These are phyloP conservation scores for Drosophila anomalata DNA, from an alignment of 2,888 invertebrate species.

Conservation along the genomic window DNA sequence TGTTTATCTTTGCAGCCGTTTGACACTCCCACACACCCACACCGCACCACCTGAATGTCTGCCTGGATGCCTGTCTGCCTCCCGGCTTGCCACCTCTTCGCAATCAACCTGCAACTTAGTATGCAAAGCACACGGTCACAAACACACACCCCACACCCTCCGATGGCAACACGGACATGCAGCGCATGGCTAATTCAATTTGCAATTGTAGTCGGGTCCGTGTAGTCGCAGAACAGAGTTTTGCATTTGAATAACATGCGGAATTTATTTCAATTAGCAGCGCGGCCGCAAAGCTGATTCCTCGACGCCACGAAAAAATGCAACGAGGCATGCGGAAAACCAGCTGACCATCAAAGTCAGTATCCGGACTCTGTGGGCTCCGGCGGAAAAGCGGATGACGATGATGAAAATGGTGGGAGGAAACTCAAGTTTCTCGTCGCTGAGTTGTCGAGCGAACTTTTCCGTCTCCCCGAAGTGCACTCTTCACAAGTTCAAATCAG, in stretches of 20 bases:
- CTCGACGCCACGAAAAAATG: conserved; percentile 46
- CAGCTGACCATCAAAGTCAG: conserved; percentile 64
- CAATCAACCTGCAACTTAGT: conserved; percentile 32
- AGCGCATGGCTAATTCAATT: conserved; percentile 73
- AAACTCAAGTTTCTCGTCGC: conserved; percentile 39
- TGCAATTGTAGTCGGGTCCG: conserved; percentile 60
- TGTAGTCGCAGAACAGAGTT: conserved; percentile 52
- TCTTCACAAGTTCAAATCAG: conserved; percentile 55
- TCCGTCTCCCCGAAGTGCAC: conserved; percentile 33
- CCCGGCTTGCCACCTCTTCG: too few relatives aligned
- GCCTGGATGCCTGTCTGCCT: too few relatives aligned
- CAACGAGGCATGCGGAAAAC: conserved; percentile 53
- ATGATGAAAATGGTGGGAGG: conserved; percentile 19
- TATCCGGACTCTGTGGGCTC: neutral
- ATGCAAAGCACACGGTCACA: conserved; percentile 58
- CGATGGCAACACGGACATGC: conserved; percentile 33
- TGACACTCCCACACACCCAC: conserved; percentile 33
- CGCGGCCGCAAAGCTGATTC: conserved; percentile 33
- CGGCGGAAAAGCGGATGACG: conserved; percentile 7
- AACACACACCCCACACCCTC: neutral
- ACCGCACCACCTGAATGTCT: neutral
- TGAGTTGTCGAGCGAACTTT: conserved; percentile 67
- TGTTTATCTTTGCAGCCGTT: conserved; percentile 47
- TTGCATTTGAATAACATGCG: conserved; percentile 67
- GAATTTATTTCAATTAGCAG: conserved; percentile 77